These are phyloP conservation scores for Lophura nycthemera DNA, from an alignment of 2,113 vertebrate species.

Conservation along the genomic window DNA sequence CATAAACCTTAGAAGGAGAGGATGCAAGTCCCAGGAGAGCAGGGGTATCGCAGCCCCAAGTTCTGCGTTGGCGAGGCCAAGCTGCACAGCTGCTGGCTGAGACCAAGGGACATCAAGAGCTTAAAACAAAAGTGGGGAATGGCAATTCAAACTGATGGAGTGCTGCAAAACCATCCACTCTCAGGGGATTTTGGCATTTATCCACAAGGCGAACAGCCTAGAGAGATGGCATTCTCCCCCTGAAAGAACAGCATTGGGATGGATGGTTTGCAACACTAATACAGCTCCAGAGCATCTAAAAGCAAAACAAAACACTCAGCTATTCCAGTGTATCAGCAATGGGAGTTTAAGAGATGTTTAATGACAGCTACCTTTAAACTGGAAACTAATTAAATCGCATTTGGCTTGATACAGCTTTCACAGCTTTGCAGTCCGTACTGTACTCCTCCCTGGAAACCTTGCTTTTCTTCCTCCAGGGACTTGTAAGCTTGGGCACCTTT, in stretches of 20 bases:
- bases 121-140: neutral
- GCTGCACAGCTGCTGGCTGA: neutral
- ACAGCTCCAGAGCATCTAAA: neutral
- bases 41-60: neutral
- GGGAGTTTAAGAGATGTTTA: neutral
- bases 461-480: neutral
- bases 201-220: neutral
- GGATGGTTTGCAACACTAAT: neutral
- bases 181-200: neutral
- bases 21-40: neutral
- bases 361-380: neutral
- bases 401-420: neutral
- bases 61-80: neutral
- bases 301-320: neutral
- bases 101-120: neutral
- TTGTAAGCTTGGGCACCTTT: neutral
- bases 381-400: neutral
- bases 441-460: neutral
- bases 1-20: fast-evolving
- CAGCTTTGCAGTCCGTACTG: neutral
- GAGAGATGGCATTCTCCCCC: neutral
- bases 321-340: neutral
- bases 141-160: neutral
- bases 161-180: neutral
- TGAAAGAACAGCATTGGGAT: neutral